Conservation (phyloP, 2,888 invertebrate genomes). For the Globia sparganii region DNA sequence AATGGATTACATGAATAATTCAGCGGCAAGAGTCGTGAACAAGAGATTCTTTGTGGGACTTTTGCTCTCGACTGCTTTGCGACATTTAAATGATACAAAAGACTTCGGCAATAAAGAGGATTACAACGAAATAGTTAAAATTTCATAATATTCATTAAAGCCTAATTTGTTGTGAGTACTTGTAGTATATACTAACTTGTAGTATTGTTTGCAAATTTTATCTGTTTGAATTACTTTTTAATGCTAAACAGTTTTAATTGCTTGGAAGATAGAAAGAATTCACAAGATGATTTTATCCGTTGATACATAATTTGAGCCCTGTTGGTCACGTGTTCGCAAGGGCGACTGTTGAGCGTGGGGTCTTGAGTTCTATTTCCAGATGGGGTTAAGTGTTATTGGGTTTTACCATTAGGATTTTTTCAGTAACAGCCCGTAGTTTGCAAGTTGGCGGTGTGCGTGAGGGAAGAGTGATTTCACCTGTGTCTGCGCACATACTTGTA, state of each 20-base stretch:
- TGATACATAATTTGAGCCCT: neutral
- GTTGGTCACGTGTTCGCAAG: neutral
- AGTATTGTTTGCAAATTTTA: conserved; percentile 27
- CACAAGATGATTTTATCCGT: neutral
- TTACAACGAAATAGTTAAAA: conserved; percentile 43
- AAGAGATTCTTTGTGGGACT: conserved; percentile 72
- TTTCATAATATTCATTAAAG: conserved; percentile 39
- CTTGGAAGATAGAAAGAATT: neutral
- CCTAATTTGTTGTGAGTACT: conserved; percentile 48
- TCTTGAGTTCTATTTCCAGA: neutral
- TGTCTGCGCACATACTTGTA: neutral
- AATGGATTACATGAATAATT: conserved; percentile 89
- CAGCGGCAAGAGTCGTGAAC: conserved; percentile 78
- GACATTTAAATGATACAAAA: conserved; percentile 60
- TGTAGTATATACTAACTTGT: too few relatives aligned
- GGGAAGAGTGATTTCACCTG: neutral
- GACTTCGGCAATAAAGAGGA: conserved; percentile 41
- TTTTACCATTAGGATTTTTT: neutral
- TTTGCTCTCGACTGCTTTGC: conserved; percentile 62
- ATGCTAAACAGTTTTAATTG: conserved; percentile 8
- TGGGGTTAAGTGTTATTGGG: neutral
- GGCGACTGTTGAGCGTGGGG: too few relatives aligned
- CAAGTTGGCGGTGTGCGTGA: neutral
- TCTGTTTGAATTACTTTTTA: conserved; percentile 9
- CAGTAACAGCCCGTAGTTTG: neutral